These are phyloP conservation scores for Beris chalybata DNA, from an alignment of 2,888 invertebrate species.

Conservation along the genomic window DNA sequence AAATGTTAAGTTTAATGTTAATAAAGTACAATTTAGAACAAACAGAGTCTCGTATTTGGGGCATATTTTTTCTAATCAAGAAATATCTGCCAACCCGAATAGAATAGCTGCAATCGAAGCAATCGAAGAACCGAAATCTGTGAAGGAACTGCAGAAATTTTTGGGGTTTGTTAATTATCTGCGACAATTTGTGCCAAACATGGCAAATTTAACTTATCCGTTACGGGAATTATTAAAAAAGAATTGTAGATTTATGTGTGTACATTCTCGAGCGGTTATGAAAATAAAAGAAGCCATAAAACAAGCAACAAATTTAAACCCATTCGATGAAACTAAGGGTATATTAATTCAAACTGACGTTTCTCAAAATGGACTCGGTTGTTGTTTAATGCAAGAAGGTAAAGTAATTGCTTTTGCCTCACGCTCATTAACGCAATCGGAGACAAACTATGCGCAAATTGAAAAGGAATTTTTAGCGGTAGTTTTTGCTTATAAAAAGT, in stretches of 20 bases:
- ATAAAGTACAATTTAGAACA: conserved; percentile 38
- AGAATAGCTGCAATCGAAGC: conserved; percentile 32
- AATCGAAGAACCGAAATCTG: conserved; percentile 20
- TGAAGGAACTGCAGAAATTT: conserved; percentile 34
- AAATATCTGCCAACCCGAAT: conserved; percentile 34
- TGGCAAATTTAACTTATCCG: background rate
- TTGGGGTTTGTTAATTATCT: conserved; percentile 20
- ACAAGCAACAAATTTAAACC: too few relatives aligned
- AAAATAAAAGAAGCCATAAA: too few relatives aligned
- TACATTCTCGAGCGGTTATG: background rate
- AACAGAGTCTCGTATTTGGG: conserved; percentile 44
- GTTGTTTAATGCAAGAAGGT: too few relatives aligned
- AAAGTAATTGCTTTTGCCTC: too few relatives aligned
- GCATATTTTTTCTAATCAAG: conserved; percentile 33
- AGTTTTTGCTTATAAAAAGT: conserved; percentile 39
- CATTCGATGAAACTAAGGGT: too few relatives aligned
- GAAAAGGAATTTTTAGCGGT: conserved; percentile 32
- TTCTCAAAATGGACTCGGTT: too few relatives aligned
- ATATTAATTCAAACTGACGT: too few relatives aligned
- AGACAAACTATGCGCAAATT: too few relatives aligned
- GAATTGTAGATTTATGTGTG: background rate
- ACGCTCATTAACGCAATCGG: too few relatives aligned
- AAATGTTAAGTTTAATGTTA: conserved; percentile 45
- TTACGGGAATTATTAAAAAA: conserved; percentile 3
- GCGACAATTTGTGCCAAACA: conserved; percentile 12